These are phyloP conservation scores for Misgurnus mizolepis DNA, from an alignment of 2,113 vertebrate genomes.

Conservation along the genomic window DNA sequence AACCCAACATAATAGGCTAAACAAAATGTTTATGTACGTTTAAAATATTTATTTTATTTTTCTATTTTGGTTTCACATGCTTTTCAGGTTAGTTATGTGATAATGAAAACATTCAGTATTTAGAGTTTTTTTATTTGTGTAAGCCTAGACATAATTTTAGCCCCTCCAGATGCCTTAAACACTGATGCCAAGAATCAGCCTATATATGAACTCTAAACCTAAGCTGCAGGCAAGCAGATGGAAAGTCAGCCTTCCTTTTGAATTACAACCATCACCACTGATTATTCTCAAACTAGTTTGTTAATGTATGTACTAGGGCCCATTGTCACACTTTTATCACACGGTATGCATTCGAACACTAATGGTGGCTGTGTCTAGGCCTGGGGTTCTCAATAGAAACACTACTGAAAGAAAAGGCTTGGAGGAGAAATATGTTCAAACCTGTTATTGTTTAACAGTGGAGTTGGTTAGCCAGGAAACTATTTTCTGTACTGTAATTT, in stretches of 20 bases:
- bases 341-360: background rate
- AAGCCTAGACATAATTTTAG: background rate
- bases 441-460: constrained; percentile 4
- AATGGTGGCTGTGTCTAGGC: background rate
- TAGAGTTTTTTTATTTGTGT: constrained; percentile 11
- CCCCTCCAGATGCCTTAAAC: background rate
- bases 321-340: constrained; percentile 22
- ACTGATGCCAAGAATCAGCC: background rate
- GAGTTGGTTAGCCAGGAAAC: background rate
- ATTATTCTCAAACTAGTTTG: constrained; percentile 7
- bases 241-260: constrained; percentile 12
- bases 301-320: background rate
- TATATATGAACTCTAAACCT: background rate
- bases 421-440: no score
- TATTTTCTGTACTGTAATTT: background rate
- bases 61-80: background rate
- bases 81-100: no score
- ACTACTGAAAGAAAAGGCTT: no score
- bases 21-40: no score
- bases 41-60: background rate
- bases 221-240: background rate
- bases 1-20: no score
- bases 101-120: background rate
- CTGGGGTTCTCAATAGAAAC: background rate
- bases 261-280: constrained; percentile 20